A percentile compares a stretch with the other conserved stretches of the same genome.
phyloP scores from a whole-genome alignment of 2,113 vertebrate genomes.

The Nasalis larvatus region DNA sequence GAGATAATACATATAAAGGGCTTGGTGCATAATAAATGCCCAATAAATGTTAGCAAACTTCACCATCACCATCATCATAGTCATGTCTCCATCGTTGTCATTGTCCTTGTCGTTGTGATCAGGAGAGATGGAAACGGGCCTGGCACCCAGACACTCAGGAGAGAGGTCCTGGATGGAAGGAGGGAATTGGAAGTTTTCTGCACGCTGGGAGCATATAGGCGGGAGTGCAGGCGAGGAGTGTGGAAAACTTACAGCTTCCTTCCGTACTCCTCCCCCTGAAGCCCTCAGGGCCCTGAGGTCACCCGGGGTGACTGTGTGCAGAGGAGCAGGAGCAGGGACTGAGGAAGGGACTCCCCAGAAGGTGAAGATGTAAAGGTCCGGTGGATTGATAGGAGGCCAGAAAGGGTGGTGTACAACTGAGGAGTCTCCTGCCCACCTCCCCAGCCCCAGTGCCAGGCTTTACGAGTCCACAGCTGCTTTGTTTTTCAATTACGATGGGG shows the following conservation, averaged over 20 bases:
- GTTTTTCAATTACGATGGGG: not conserved
- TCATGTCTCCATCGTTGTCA: accelerated
- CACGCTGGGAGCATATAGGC: accelerated
- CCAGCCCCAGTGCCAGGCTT: not conserved
- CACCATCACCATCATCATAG: accelerated
- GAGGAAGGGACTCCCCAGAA: not conserved
- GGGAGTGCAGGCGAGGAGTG: not conserved
- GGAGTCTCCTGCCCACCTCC: accelerated
- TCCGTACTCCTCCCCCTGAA: too few species aligned
- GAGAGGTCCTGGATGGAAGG: not conserved
- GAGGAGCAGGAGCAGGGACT: not conserved
- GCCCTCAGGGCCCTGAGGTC: not conserved
- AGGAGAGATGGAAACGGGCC: not conserved
- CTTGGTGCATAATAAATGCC: not conserved
- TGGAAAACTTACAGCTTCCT: too few species aligned
- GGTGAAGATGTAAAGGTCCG: too few species aligned
- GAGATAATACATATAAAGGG: not conserved
- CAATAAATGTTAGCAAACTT: not conserved
- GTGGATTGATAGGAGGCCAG: not conserved
- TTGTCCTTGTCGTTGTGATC: too few species aligned
- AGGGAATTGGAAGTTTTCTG: accelerated
- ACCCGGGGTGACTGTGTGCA: not conserved
- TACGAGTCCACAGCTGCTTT: not conserved
- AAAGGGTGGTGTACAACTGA: not conserved
- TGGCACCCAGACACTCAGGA: not conserved